phyloP scores from a whole-genome alignment of 2,797 vertebrate species.

The Benthosema pterotum region DNA sequence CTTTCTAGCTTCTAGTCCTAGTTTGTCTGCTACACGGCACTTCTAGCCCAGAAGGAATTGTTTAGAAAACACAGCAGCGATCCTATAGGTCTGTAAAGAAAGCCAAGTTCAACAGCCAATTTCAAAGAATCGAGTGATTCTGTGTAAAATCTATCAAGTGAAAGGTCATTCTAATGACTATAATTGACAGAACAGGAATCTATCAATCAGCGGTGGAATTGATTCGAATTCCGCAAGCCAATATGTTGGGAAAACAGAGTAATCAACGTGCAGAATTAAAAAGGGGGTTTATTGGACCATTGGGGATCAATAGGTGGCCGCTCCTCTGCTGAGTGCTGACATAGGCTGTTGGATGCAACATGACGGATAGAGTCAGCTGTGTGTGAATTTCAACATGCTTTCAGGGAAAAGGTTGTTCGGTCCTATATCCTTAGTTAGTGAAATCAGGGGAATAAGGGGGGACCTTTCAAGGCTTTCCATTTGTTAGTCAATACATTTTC shows the following conservation, averaged over 20 bases:
- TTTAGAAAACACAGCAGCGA: too few relatives aligned
- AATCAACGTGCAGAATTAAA: neutral
- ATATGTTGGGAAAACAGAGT: slow-evolving; percentile 1
- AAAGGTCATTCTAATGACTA: too few relatives aligned
- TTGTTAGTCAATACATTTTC: too few relatives aligned
- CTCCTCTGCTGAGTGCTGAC: slow-evolving; percentile 7
- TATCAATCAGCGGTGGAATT: slow-evolving; percentile 2
- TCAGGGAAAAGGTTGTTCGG: too few relatives aligned
- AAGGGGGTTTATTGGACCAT: slow-evolving; percentile 5
- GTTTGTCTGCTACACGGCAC: too few relatives aligned
- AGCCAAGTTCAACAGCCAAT: neutral
- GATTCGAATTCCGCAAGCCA: neutral
- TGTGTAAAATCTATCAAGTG: neutral
- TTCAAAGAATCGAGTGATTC: neutral
- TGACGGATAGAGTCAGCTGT: neutral
- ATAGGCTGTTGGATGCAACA: neutral
- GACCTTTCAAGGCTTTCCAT: too few relatives aligned
- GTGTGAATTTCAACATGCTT: neutral
- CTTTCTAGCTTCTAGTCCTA: too few relatives aligned
- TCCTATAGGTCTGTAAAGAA: too few relatives aligned
- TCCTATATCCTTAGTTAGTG: too few relatives aligned
- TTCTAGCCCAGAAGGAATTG: too few relatives aligned
- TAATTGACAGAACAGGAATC: neutral
- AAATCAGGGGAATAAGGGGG: too few relatives aligned
- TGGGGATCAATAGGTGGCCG: neutral